These are phyloP conservation scores for Philopotamus ludificatus DNA, from an alignment of 1,140 invertebrate species.

Conservation along the genomic window DNA sequence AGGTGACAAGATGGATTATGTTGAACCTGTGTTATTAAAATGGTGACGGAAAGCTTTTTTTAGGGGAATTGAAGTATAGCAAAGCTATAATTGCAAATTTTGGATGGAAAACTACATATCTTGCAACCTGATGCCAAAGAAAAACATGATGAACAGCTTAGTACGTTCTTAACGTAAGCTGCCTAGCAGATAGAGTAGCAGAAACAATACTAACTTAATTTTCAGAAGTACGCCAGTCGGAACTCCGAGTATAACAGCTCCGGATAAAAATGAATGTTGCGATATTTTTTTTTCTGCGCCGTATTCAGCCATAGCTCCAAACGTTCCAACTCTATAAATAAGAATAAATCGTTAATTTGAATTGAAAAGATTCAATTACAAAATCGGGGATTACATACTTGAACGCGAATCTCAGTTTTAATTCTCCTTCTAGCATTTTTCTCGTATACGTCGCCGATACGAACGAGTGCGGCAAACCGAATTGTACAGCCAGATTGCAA, in stretches of 20 bases:
- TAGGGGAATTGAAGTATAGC: too few species aligned
- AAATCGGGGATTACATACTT: slow-evolving; percentile 62
- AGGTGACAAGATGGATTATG: too few species aligned
- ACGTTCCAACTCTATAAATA: slow-evolving; percentile 72
- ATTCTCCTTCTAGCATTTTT: slow-evolving; percentile 74
- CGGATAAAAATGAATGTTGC: slow-evolving; percentile 83
- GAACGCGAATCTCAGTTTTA: slow-evolving; percentile 71
- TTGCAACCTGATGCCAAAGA: too few species aligned
- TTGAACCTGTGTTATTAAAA: too few species aligned
- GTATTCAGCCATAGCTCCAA: slow-evolving; percentile 84
- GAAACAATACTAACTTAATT: slow-evolving; percentile 75
- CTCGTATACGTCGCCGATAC: slow-evolving; percentile 72
- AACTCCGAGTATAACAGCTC: slow-evolving; percentile 78
- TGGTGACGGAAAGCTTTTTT: too few species aligned
- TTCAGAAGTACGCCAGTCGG: slow-evolving; percentile 86
- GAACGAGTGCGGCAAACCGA: slow-evolving; percentile 80
- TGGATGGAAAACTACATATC: too few species aligned
- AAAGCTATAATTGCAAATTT: too few species aligned
- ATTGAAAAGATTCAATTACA: not conserved
- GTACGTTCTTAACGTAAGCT: too few species aligned
- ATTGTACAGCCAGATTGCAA: slow-evolving; percentile 67
- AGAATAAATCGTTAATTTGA: not conserved
- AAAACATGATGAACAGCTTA: too few species aligned
- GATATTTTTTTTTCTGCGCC: slow-evolving; percentile 91
- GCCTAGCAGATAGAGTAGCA: not conserved